Evolutionary conservation across 1,140 invertebrate species (phyloP), one percentile per base, ranked within the genome.

Genomic region (Musca vetustissima): DNA sequence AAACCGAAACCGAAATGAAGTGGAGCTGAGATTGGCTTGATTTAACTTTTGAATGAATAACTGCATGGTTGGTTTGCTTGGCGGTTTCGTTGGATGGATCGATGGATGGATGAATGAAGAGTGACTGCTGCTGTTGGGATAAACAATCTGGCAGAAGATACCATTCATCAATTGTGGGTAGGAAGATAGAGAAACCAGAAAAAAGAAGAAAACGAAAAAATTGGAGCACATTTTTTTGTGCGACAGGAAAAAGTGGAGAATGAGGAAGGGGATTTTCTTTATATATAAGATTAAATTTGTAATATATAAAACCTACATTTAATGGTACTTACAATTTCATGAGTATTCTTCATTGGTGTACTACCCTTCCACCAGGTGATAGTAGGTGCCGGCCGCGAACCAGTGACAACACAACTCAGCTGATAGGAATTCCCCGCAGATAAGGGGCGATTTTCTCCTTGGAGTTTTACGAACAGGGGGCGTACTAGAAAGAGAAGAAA

Each of bases 341-440:
- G 86, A 50, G 91, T 88, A 76, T 88, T 89, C 73, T 87, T 89
- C 73, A 93, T 86, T 69, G 88, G 86, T 1, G 86, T 85, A 73
- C 87, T 87, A 21, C 91, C 92, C 78, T 93, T 93, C 88, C 91
- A 94, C 94, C 94, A 96, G 17, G 90, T 91, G 74, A 96, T 91
- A 55, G 87, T 87, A 1, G 94, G 93, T 14, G 89, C 87, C 1
- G 94, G 94, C 73, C 92, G 85, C 21, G 93, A 92, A 14, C 94
- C 94, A 4, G 92, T 88, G 15, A 92, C 89, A 79, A 92, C 89
- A 83, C 94, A 96, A 72, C 86, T 87, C 73, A 96, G 85, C 81
- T 93, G 90, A 73, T 93, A 93, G 50, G 88, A 87, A 75, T 88
- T 90, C 14, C 90, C 91, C 0, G 93, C 92, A 32, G 93, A 94